These are phyloP conservation scores for Cyclina sinensis DNA, from an alignment of 1,140 invertebrate species.

Conservation along the genomic window DNA sequence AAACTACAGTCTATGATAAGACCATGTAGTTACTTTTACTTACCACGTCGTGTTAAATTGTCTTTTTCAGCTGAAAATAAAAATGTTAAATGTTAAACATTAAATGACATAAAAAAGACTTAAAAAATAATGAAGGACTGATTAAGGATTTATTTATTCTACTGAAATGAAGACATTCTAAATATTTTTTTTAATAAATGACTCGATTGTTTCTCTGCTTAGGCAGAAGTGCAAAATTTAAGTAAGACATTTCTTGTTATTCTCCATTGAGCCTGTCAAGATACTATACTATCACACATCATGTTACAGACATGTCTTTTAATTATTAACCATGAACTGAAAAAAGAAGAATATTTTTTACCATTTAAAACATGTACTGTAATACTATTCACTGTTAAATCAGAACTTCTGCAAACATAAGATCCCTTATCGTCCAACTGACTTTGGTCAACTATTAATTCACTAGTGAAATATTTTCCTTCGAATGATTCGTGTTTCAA, in stretches of 20 bases:
- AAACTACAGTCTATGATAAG: too few species aligned
- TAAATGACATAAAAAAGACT: background rate
- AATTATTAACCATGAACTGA: too few species aligned
- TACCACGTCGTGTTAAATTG: slow-evolving; percentile 27
- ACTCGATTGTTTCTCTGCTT: background rate
- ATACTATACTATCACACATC: too few species aligned
- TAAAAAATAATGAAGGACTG: background rate
- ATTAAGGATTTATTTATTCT: too few species aligned
- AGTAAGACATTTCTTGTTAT: background rate
- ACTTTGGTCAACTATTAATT: slow-evolving; percentile 71
- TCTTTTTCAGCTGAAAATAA: slow-evolving; percentile 41
- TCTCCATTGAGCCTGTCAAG: too few species aligned
- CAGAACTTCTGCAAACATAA: slow-evolving; percentile 79
- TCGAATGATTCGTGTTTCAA: slow-evolving; percentile 63
- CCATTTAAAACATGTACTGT: slow-evolving; percentile 74
- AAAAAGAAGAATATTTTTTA: slow-evolving; percentile 52
- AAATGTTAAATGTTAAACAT: background rate
- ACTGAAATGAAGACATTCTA: too few species aligned
- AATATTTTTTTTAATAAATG: background rate
- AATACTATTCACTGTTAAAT: slow-evolving; percentile 67
- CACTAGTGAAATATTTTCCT: slow-evolving; percentile 72
- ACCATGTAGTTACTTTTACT: too few species aligned
- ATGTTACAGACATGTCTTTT: too few species aligned
- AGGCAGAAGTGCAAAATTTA: background rate
- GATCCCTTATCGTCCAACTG: slow-evolving; percentile 68